Percentiles rank a stretch among this genome's conserved stretches.
These are phyloP conservation scores for Hirtodrosophila confusa DNA, from an alignment of 2,888 invertebrate species.

Conservation along the genomic window DNA sequence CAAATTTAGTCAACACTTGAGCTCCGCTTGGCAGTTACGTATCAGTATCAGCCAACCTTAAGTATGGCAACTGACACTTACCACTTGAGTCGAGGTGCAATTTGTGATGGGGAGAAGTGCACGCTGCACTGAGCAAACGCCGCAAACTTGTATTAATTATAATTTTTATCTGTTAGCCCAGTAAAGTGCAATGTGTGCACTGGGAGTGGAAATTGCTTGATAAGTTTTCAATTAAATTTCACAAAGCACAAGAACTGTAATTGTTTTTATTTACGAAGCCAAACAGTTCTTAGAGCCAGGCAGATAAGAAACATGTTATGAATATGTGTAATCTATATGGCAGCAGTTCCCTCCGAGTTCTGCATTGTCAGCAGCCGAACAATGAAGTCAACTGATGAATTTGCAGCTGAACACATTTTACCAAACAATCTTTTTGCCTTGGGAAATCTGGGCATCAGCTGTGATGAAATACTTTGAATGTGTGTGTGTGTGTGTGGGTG, in stretches of 20 bases:
- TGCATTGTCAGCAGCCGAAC: constrained; percentile 44
- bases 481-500: neutral
- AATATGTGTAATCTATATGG: constrained; percentile 7
- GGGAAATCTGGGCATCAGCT: constrained; percentile 3
- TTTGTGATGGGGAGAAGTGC: constrained; percentile 14
- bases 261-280: constrained; percentile 41
- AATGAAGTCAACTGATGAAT: constrained; percentile 45
- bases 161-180: constrained; percentile 34
- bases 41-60: too few species aligned
- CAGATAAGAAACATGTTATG: constrained; percentile 35
- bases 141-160: constrained; percentile 46
- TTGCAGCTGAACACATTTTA: constrained; percentile 33
- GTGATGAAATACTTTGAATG: neutral
- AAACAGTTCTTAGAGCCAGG: constrained; percentile 20
- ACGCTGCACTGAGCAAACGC: constrained; percentile 13
- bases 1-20: too few species aligned
- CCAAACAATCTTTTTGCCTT: constrained; percentile 34
- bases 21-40: too few species aligned
- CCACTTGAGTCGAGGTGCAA: constrained; percentile 16
- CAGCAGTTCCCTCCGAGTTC: constrained; percentile 21
- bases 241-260: constrained; percentile 38
- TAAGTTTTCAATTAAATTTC: constrained; percentile 65
- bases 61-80: constrained; percentile 19
- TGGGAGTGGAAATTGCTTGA: constrained; percentile 55
- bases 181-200: constrained; percentile 29